These are phyloP conservation scores for Urocitellus parryii DNA, from an alignment of 2,113 vertebrate species.

Conservation along the genomic window DNA sequence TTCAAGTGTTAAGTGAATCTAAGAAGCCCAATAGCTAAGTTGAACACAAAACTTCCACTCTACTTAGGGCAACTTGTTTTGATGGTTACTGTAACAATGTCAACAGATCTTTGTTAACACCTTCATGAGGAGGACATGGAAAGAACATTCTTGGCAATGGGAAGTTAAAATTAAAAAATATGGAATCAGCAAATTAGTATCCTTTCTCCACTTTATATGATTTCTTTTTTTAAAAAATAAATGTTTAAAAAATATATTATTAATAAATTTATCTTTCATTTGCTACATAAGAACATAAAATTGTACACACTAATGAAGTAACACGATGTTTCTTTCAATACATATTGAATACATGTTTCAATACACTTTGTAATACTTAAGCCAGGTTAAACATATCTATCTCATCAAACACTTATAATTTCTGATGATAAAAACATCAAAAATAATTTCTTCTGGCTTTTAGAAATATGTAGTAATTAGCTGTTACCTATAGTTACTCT, in stretches of 20 bases:
- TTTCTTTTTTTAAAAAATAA: background rate
- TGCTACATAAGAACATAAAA: background rate
- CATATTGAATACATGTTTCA: too few species aligned
- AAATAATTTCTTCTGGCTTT: background rate
- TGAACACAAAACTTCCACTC: background rate
- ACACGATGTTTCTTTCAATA: background rate
- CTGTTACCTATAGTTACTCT: background rate
- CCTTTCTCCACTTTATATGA: background rate
- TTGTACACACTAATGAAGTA: background rate
- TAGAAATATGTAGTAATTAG: background rate
- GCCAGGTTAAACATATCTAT: background rate
- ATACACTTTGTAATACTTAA: background rate
- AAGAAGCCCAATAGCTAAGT: background rate
- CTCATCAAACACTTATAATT: background rate
- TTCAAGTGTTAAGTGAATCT: background rate
- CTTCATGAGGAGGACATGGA: background rate
- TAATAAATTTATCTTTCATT: background rate
- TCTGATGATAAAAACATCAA: background rate
- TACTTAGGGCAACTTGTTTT: background rate
- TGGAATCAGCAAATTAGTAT: background rate
- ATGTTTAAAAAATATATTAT: background rate
- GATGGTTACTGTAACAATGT: background rate
- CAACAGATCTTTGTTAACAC: background rate
- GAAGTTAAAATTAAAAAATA: slow-evolving; percentile 38
- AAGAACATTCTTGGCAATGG: background rate